Base-by-base conservation (phyloP, 2,888 invertebrate genomes). In the Tipula helvola region DNA sequence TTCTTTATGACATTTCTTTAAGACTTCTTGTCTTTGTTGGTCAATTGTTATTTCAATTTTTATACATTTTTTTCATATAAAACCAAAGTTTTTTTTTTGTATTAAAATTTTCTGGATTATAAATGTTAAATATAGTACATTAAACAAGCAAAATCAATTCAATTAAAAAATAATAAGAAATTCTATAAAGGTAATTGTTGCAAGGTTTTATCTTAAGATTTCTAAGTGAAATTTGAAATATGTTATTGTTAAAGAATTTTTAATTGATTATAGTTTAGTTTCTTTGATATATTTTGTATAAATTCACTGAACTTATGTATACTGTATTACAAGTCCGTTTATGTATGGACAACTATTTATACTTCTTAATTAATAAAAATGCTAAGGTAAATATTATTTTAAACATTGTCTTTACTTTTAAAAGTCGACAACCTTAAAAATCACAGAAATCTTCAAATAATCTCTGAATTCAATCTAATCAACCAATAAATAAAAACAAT, bases 1-100 rank as follows among this genome's bases (percentile, higher is more conserved):
- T 71, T 71, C 71, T 71, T 71, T 71, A 71, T 71, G 71, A 71
- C 71, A 71, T 71, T 71, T 71, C 71, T 71, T 71, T 71, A 71
- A 71, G 71, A 71, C 71, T 71, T 71, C 71, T 71, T 71, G 71
- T 71, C 71, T 71, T 71, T 71, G 28, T 71, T 71, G 71, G 71
- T 71, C 71, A 71, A 71, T 71, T 71, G 71, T 71, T 71, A 71
- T 71, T 71, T 71, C 71, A 71, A 71, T 71, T 71, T 71, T 71
- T 28, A 71, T 18, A 71, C 28, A 71, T 28, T 28, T 71, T 71
- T 2, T 71, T 42, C 8, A 42, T 16, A 16, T 5, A 16, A 52
- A 52, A 52, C 47, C 47, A 52, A 52, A 52, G 47, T 16, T 52
- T 71, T 71, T 71, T n/a, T 47, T 71, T 71, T 71, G 10, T 71